Base-by-base conservation (phyloP, 1,140 invertebrate genomes). In the Zaprionus inermis region DNA sequence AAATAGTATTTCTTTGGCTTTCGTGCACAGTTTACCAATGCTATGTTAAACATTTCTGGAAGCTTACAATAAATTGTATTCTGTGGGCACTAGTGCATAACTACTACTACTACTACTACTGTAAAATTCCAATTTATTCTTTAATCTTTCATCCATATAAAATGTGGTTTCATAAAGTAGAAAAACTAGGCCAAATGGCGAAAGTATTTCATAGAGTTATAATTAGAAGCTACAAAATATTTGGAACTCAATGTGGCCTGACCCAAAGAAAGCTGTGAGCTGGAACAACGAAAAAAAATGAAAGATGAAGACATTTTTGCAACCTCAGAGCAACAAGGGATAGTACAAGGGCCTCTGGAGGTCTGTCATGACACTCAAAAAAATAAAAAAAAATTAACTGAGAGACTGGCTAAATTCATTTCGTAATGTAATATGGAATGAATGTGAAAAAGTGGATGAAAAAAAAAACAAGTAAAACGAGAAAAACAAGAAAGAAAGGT, bases 141-240 rank as follows among this genome's bases (percentile, higher is more conserved):
- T 24, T 34, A 34, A 11, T 69, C 51, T 28, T 24, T 61, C 38
- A 20, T 22, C 46, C 56, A 22, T 75, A 61, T 71, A 41, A 44
- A 38, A 56, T 20, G 36, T 22, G 16, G n/a, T 52, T 52, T 18
- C 22, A 24, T 32, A 49, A 10, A 60, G 68, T 60, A 16, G 38
- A 60, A 79, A 82, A 79, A 82, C 65, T 76, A 64, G 76, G 76
- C 72, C 64, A 79, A 88, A 83, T 73, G 72, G 54, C 74, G 67
- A 81, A 67, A 64, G 38, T 54, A 41, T 63, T 79, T 72, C 51
- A n/a, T 66, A 79, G 68, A 79, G 76, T 76, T 79, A 68, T 49
- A 68, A 61, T 63, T 54, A 66, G 55, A 52, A 52, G 46, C 30
- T 38, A 69, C 28, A 56, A 67, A 61, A 58, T 58, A 74, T 58